phyloP scores from a whole-genome alignment of 2,888 invertebrate genomes.

The Phortica okadai region DNA sequence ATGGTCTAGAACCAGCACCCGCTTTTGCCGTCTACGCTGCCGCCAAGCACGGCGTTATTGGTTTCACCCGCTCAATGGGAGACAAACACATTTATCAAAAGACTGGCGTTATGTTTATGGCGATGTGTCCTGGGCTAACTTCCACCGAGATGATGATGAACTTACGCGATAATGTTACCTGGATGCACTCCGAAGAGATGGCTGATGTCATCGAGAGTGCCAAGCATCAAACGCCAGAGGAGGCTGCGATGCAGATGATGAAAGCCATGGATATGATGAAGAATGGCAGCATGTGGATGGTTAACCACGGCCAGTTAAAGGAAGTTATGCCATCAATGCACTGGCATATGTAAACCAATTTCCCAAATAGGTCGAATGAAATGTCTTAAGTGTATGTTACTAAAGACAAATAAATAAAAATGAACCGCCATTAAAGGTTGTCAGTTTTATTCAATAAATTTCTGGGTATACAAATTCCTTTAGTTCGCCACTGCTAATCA shows the following conservation, averaged over 20 bases:
- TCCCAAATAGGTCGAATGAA: not conserved
- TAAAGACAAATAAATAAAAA: not conserved
- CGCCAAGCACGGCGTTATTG: conserved; percentile 73
- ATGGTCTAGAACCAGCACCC: conserved; percentile 71
- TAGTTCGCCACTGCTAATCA: conserved; percentile 48
- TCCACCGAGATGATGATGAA: conserved; percentile 71
- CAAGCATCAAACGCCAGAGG: conserved; percentile 71
- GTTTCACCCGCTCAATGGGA: conserved; percentile 73
- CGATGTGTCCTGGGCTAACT: conserved; percentile 72
- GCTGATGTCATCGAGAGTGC: conserved; percentile 63
- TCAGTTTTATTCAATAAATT: conserved; percentile 4
- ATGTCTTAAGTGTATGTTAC: not conserved
- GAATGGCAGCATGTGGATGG: conserved; percentile 73
- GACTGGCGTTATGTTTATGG: conserved; percentile 71
- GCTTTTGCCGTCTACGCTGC: conserved; percentile 72
- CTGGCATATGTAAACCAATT: conserved; percentile 62
- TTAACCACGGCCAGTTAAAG: conserved; percentile 66
- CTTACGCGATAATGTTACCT: conserved; percentile 68
- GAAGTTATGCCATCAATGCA: conserved; percentile 66
- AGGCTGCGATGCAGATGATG: conserved; percentile 67
- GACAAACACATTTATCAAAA: conserved; percentile 63
- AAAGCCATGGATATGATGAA: conserved; percentile 71
- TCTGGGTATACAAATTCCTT: conserved; percentile 39
- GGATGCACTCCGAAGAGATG: conserved; percentile 63
- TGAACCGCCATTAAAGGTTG: not conserved